phyloP scores from a whole-genome alignment of 1,140 invertebrate genomes.

The Eulimnadia texana region DNA sequence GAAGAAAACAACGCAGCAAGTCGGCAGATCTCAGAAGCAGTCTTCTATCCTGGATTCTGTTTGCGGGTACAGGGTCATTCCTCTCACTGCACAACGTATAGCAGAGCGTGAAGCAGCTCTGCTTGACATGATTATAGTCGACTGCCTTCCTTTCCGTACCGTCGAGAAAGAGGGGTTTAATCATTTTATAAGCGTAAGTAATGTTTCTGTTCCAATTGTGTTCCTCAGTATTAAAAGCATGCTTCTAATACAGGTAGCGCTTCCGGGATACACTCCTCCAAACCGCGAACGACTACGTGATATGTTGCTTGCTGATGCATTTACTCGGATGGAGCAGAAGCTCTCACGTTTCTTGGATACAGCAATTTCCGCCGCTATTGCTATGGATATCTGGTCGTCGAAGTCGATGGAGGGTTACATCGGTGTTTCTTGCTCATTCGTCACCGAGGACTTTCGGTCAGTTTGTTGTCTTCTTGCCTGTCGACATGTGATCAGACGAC shows the following conservation, averaged over 20 bases:
- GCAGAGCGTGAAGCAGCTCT: not conserved
- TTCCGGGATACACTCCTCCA: not conserved
- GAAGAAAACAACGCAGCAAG: not conserved
- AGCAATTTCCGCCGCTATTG: not conserved
- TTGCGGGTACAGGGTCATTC: not conserved
- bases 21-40: not conserved
- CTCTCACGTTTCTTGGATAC: not conserved
- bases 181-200: not conserved
- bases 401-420: slow-evolving; percentile 8
- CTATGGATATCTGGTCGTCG: slow-evolving; percentile 11
- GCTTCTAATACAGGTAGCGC: too few relatives aligned
- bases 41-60: not conserved
- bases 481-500: not conserved
- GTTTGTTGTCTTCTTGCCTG: not conserved
- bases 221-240: too few relatives aligned
- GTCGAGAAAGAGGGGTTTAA: not conserved
- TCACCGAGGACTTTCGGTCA: not conserved
- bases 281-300: not conserved
- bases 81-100: not conserved
- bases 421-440: not conserved
- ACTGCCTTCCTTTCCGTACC: not conserved
- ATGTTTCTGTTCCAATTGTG: too few relatives aligned
- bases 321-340: not conserved
- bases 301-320: not conserved
- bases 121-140: not conserved